Evolutionary conservation across 2,797 vertebrate species (phyloP), one percentile per base, ranked within the genome.

Genomic region (Schizothorax lantsangensis): DNA sequence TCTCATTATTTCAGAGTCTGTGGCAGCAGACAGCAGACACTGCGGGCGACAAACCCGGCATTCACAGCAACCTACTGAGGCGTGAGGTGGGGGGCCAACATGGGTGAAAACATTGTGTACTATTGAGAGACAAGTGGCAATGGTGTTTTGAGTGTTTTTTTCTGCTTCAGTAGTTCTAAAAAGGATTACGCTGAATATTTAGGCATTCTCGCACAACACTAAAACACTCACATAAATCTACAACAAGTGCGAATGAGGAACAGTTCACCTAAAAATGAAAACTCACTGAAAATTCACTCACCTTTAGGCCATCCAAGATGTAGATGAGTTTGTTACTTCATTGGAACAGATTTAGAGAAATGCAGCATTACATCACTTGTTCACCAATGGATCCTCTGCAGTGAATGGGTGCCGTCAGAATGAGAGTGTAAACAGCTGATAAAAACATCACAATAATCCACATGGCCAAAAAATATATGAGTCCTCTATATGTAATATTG

Each of bases 1-100:
- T 89, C 84, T 91, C 91, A 88, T 91, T 90, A 91, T 89, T 89
- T 83, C 47, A 75, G 85, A 89, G 78, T 82, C 74, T 85, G 82
- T 79, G 88, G 84, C 47, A 87, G 88, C 83, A 88, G 86, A 83
- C 83, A 83, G 80, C 80, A 77, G 81, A 92, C 91, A 86, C 84
- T 36, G 45, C 77, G 69, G 86, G 88, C 52, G 79, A 84, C 85
- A 91, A 87, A 71, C 86, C 49, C 14, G 19, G 26, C 79, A 83
- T 68, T 77, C 64, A 79, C 23, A 87, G 79, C 80, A 84, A 75
- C 64, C 74, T 62, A 43, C n/a, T 83, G 57, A 84, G 45, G 59
- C 33, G 64, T 69, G 81, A 83, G 77, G 62, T 75, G 33, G 74
- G 49, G 75, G 82, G 59, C 66, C 84, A 74, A 62, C 84, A 81